phyloP scores from a whole-genome alignment of 2,113 vertebrate species.

The Balaeniceps rex region DNA sequence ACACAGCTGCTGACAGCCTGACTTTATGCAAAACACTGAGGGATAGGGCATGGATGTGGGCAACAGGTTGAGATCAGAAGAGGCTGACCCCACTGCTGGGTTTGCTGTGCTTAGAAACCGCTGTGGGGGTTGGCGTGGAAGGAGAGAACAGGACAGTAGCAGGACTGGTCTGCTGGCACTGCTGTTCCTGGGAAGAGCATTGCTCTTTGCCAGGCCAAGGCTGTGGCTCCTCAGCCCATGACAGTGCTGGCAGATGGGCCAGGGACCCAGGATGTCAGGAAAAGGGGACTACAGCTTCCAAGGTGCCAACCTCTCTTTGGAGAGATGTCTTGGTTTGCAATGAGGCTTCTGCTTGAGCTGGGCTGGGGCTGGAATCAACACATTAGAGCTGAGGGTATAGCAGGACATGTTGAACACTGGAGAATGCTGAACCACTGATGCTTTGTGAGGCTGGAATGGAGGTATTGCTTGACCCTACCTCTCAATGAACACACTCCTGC shows the following conservation, averaged over 20 bases:
- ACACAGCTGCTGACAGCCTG: neutral
- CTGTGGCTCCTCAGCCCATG: neutral
- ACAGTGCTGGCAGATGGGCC: neutral
- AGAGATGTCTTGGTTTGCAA: neutral
- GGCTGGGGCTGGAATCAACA: neutral
- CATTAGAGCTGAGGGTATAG: rapidly evolving
- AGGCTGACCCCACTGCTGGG: neutral
- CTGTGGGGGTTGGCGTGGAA: neutral
- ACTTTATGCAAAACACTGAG: neutral
- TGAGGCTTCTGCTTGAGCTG: neutral
- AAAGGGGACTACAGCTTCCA: neutral
- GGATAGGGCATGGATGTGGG: neutral
- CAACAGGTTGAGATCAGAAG: neutral
- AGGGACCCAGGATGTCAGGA: neutral
- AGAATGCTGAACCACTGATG: neutral
- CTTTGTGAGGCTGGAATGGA: neutral
- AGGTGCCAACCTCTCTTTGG: neutral
- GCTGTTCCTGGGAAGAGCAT: neutral
- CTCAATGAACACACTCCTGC: rapidly evolving
- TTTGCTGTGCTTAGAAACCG: neutral
- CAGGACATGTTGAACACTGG: neutral
- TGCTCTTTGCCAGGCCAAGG: neutral
- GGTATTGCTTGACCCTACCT: neutral
- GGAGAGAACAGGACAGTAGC: neutral
- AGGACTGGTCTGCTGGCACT: neutral